phyloP scores from a whole-genome alignment of 2,888 invertebrate species.

The Mermis nigrescens region DNA sequence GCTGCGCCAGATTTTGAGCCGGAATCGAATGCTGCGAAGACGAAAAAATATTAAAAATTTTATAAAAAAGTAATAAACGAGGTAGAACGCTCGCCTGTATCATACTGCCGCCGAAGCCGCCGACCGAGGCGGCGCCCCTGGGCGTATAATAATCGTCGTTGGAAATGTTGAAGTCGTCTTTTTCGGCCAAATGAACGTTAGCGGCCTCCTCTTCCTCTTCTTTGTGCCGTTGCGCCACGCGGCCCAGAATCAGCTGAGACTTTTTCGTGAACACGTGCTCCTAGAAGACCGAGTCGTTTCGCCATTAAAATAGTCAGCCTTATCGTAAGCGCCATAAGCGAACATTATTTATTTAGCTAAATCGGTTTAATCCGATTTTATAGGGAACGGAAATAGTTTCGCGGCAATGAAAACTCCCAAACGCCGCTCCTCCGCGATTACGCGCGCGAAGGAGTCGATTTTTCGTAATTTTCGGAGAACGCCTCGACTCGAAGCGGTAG shows the following conservation, averaged over 20 bases:
- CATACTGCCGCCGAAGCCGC: not conserved
- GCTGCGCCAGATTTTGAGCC: constrained; percentile 74
- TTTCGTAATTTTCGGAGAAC: no score
- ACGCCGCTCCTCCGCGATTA: no score
- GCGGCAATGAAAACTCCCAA: no score
- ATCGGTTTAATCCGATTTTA: no score
- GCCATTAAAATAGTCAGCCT: no score
- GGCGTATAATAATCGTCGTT: constrained; percentile 91
- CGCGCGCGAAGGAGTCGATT: no score
- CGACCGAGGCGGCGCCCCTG: constrained; percentile 50
- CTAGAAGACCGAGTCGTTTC: no score
- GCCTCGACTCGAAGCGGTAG: no score
- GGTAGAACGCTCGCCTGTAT: constrained; percentile 1
- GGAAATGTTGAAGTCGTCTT: constrained; percentile 92
- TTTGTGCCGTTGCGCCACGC: constrained; percentile 29
- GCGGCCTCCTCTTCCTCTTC: constrained; percentile 22
- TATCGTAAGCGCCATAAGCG: no score
- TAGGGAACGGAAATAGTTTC: no score
- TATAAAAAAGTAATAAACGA: constrained; percentile 1
- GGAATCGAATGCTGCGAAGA: constrained; percentile 75
- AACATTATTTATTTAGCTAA: no score
- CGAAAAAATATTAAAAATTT: not conserved
- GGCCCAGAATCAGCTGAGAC: constrained; percentile 30
- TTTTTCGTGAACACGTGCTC: constrained; percentile 27
- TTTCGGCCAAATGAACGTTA: constrained; percentile 37